Conservation (phyloP, 2,797 vertebrate species). For the Smutsia temminckii region DNA sequence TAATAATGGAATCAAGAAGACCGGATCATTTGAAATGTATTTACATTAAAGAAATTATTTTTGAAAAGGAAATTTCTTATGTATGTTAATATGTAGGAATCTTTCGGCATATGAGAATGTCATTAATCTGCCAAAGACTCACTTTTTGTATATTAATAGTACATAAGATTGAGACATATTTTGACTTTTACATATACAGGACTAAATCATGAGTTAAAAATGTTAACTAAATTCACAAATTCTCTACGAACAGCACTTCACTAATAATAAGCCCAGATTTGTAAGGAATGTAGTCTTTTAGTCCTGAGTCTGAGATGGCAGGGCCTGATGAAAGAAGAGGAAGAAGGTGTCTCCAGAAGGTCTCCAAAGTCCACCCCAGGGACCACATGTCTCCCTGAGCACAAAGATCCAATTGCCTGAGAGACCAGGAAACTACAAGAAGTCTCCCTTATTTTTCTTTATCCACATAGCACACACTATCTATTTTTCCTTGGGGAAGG, state of each 20-base stretch:
- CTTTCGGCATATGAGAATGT: not conserved
- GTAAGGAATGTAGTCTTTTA: not conserved
- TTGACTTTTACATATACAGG: not conserved
- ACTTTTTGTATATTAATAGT: not conserved
- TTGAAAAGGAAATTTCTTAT: not conserved
- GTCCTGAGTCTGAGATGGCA: not conserved
- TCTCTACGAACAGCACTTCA: not conserved
- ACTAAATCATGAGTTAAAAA: not conserved
- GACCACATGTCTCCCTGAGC: not conserved
- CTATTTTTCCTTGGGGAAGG: not conserved
- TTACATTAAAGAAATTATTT: conserved; percentile 18
- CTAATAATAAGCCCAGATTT: not conserved
- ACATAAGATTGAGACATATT: not conserved
- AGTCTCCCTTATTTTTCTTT: not conserved
- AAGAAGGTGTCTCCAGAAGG: not conserved
- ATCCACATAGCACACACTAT: not conserved
- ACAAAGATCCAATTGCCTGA: not conserved
- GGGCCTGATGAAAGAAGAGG: not conserved
- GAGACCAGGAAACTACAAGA: not conserved
- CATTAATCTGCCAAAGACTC: not conserved
- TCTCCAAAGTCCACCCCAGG: not conserved
- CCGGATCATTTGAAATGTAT: not conserved
- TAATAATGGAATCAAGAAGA: conserved; percentile 56
- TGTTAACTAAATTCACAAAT: conserved; percentile 9
- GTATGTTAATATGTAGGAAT: not conserved